Evolutionary conservation across 2,797 vertebrate species (phyloP), one percentile per base, ranked within the genome.

Genomic region (Falco rusticolus): DNA sequence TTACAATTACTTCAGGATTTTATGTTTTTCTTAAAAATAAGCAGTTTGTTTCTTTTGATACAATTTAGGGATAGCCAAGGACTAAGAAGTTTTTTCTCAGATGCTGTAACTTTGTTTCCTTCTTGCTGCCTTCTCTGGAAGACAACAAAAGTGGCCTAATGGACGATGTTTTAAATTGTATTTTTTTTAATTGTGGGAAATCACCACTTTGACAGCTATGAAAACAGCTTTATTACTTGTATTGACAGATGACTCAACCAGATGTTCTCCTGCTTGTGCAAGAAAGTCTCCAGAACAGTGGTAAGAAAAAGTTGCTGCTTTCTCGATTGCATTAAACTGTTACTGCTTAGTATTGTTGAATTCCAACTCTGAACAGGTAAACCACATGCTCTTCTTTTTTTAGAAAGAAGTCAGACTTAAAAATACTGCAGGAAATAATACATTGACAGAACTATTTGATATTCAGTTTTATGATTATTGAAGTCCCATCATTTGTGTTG

Each of bases 201-300:
- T 56, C 18, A 80, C n/a, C 9, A 71, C 84, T 83, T 72, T 87
- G 48, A 70, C 48, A 79, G 13, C 12, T 87, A 16, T 43, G 29
- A 77, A 82, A 95, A 28, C 13, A 63, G 4, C 29, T 91, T 81
- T 87, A 18, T 85, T 91, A 34, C 34, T 85, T 81, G 84, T 81
- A 43, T 98, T 98, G 88, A 97, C 98, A 99, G 99, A 99, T 99
- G 99, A 98, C 98, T 98, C 99, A 99, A 94, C 99, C 99, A 96
- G 99, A 99, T 80, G 99, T 99, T 96, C 98, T 99, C 84, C 96
- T 99, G 97, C 94, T 98, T 97, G 98, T 99, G 90, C 99, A 99
- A 97, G 99, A 99, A 97, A 98, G 97, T 95, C 98, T 99, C 77
- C 98, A 98, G 82, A 98, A 97, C 89, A 98, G 98, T 98, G 97